Evolutionary conservation across 2,888 invertebrate genomes (phyloP).

Genomic region (Xiphydria camelus): DNA sequence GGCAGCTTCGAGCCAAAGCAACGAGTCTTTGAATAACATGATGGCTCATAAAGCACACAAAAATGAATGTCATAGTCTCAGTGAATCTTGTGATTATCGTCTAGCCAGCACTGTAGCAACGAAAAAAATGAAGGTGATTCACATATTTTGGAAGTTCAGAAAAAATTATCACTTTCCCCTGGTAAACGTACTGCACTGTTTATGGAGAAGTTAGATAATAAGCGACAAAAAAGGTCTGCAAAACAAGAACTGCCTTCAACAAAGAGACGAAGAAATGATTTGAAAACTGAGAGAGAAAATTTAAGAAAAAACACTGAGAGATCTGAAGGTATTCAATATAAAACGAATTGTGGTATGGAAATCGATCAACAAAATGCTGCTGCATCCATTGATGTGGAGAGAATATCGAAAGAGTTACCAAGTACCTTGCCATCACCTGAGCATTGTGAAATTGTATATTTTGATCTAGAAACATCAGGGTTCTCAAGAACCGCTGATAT

Average conservation of each 20-base stretch:
- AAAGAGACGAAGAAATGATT: not conserved
- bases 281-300: not conserved
- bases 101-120: slow-evolving; percentile 1
- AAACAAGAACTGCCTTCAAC: not conserved
- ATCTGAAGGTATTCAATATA: slow-evolving; percentile 10
- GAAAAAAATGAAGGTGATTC: slow-evolving; percentile 9
- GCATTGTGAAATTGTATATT: slow-evolving; percentile 7
- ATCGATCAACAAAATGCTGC: not conserved
- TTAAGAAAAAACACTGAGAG: slow-evolving; percentile 5
- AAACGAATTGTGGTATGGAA: slow-evolving; percentile 8
- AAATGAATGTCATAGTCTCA: slow-evolving; percentile 6
- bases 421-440: not conserved
- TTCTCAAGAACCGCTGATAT: slow-evolving; percentile 6
- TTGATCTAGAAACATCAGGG: slow-evolving; percentile 12
- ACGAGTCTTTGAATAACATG: slow-evolving; percentile 14
- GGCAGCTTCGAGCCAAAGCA: slow-evolving; percentile 11
- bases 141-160: not conserved
- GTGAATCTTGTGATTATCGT: slow-evolving; percentile 5
- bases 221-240: not conserved
- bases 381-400: not conserved
- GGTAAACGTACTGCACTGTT: not conserved
- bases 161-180: slow-evolving; percentile 1
- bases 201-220: not conserved
- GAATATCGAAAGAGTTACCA: too few relatives aligned
- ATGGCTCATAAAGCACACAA: slow-evolving; percentile 15